A percentile compares a stretch with the other conserved stretches of the same genome.
These are phyloP conservation scores for Bacillus rossius DNA, from an alignment of 1,140 invertebrate species.

Conservation along the genomic window DNA sequence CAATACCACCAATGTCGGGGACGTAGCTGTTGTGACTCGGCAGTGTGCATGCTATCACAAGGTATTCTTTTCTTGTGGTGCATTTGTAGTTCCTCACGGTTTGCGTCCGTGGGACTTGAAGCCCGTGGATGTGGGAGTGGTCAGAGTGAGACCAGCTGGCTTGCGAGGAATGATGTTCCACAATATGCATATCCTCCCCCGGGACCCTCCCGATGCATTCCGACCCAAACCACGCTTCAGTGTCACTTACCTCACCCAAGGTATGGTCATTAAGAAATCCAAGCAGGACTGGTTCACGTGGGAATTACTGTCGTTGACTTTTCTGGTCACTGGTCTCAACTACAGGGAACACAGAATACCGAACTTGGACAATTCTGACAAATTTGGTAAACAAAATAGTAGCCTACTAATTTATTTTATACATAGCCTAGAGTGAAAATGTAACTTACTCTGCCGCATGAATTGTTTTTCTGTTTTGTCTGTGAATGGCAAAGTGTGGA, in stretches of 20 bases:
- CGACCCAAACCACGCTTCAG: slow-evolving; percentile 20
- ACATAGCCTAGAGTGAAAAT: too few relatives aligned
- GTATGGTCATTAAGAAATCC: too few relatives aligned
- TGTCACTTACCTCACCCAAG: slow-evolving; percentile 12
- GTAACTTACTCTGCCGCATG: too few relatives aligned
- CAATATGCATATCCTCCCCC: slow-evolving; percentile 17
- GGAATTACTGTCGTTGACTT: too few relatives aligned
- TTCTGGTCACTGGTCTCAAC: too few relatives aligned
- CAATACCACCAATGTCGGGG: background rate
- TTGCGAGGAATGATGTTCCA: slow-evolving; percentile 19
- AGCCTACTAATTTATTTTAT: too few relatives aligned
- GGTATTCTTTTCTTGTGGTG: background rate
- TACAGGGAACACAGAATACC: too few relatives aligned
- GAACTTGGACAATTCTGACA: too few relatives aligned
- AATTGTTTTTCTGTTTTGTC: too few relatives aligned
- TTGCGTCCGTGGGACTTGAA: background rate
- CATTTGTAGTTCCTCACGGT: background rate
- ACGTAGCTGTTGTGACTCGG: background rate
- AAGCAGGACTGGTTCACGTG: too few relatives aligned
- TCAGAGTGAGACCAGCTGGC: slow-evolving; percentile 3
- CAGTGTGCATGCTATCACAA: background rate
- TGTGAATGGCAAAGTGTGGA: too few relatives aligned
- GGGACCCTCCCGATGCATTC: slow-evolving; percentile 16
- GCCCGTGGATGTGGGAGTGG: background rate
- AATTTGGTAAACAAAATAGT: too few relatives aligned